Conservation (phyloP, 2,888 invertebrate species). For the Sthenelais limicola region DNA sequence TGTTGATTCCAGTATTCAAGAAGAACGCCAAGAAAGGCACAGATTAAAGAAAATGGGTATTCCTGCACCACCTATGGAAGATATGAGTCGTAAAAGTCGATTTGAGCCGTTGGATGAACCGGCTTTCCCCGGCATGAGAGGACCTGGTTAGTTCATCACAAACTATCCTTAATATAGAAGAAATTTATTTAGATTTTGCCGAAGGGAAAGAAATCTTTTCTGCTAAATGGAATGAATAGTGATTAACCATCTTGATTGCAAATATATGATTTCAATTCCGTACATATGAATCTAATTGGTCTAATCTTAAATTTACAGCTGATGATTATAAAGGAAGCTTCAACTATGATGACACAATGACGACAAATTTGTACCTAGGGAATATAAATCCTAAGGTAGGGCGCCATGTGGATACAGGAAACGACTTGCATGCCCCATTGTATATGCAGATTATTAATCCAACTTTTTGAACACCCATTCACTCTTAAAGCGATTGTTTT, state of each 20-base stretch:
- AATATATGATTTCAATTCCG: neutral
- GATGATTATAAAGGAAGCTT: constrained; percentile 51
- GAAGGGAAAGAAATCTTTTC: neutral
- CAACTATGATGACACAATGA: constrained; percentile 88
- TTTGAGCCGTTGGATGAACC: constrained; percentile 47
- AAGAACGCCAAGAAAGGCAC: constrained; percentile 96
- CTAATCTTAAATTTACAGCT: constrained; percentile 42
- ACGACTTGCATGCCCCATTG: too few relatives aligned
- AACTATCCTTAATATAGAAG: neutral
- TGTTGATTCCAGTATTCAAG: constrained; percentile 85
- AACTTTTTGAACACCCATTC: too few relatives aligned
- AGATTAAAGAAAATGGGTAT: constrained; percentile 76
- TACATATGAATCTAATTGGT: too few relatives aligned
- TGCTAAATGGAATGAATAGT: neutral
- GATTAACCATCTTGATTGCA: too few relatives aligned
- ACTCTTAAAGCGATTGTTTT: too few relatives aligned
- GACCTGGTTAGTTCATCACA: constrained; percentile 16
- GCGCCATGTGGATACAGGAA: too few relatives aligned
- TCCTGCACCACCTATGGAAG: constrained; percentile 26
- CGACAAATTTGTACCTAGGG: constrained; percentile 97
- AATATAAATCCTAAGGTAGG: constrained; percentile 95
- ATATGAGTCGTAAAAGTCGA: constrained; percentile 36
- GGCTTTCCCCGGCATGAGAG: constrained; percentile 39
- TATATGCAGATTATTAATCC: too few relatives aligned
- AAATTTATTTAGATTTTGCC: neutral